Evolutionary conservation across 2,797 vertebrate genomes (phyloP).

Genomic region (Hypotaenidia philippensis): DNA sequence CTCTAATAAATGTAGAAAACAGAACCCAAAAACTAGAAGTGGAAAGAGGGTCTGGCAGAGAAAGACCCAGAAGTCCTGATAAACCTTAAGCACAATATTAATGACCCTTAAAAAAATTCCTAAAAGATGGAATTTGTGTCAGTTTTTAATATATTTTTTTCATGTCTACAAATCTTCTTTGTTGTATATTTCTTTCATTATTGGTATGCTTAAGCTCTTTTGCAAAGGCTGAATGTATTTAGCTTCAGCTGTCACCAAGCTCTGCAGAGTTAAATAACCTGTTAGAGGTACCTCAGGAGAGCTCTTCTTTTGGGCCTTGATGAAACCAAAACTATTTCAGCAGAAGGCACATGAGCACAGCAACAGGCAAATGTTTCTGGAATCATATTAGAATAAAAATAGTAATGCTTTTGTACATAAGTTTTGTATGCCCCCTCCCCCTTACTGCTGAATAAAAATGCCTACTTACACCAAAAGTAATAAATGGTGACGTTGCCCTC

Average conservation of each 20-base stretch:
- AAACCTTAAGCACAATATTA: background rate
- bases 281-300: constrained; percentile 38
- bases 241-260: constrained; percentile 32
- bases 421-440: background rate
- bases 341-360: background rate
- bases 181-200: constrained; percentile 35
- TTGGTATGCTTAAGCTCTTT: background rate
- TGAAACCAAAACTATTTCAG: constrained; percentile 30
- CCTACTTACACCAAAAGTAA: background rate
- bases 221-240: constrained; percentile 15
- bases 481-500: background rate
- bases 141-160: background rate
- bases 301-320: background rate
- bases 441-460: background rate
- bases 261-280: constrained; percentile 37
- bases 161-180: background rate
- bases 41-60: background rate
- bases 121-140: background rate
- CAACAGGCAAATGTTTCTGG: background rate
- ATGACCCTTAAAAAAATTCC: background rate
- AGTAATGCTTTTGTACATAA: background rate
- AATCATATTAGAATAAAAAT: constrained; percentile 2
- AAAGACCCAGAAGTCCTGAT: background rate
- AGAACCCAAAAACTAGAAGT: rapidly evolving
- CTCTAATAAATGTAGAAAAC: background rate